These are phyloP conservation scores for Lepidocyrtoides sp. DNA, from an alignment of 2,888 invertebrate species.

Conservation along the genomic window DNA sequence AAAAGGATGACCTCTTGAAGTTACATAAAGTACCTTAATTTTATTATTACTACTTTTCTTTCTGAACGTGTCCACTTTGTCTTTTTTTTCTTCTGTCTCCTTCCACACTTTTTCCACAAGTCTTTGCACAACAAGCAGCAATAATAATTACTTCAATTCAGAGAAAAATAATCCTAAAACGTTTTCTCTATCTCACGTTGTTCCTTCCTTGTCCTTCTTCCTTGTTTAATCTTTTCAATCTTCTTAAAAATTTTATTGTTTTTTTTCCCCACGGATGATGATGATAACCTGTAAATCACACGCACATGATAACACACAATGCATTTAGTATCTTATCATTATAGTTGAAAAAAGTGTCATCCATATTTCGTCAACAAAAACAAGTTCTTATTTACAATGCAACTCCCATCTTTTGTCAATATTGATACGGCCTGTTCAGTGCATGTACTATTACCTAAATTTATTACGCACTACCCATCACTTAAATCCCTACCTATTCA, in stretches of 20 bases:
- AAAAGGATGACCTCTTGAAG: not conserved
- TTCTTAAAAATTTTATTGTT: conserved; percentile 24
- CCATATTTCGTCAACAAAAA: not conserved
- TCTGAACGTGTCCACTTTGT: not conserved
- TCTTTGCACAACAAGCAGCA: not conserved
- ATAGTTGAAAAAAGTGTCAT: too few relatives aligned
- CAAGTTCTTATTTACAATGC: conserved; percentile 16
- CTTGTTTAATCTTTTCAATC: conserved; percentile 10
- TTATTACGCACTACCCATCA: not conserved
- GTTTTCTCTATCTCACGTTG: conserved; percentile 39
- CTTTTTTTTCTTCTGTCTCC: not conserved
- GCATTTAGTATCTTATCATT: not conserved
- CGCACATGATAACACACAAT: not conserved
- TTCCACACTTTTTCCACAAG: not conserved
- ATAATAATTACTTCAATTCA: not conserved
- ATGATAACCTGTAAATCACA: conserved; percentile 70
- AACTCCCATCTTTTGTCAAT: conserved; percentile 49
- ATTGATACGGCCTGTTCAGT: conserved; percentile 24
- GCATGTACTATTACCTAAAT: not conserved
- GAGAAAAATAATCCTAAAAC: conserved; percentile 37
- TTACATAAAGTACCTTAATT: not conserved
- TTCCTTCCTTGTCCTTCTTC: not conserved
- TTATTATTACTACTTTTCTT: not conserved
- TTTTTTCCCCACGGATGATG: conserved; percentile 10
- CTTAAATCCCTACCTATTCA: not conserved